Conservation (phyloP, 2,888 invertebrate species). For the Oxytorus armatus region DNA sequence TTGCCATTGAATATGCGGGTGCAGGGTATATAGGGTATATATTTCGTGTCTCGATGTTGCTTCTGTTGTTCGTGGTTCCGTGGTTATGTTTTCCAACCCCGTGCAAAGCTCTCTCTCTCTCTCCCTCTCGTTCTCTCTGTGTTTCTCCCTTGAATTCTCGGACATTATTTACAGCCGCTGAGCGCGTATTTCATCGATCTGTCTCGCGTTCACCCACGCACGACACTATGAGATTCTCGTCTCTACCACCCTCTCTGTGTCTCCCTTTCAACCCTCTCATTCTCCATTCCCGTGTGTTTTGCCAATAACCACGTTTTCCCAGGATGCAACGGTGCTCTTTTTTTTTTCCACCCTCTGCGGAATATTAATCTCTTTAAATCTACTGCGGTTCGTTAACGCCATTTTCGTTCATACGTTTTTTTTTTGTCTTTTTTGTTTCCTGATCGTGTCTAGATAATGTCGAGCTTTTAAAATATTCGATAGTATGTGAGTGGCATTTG, state of each 20-base stretch:
- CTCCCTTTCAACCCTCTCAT: slow-evolving; percentile 10
- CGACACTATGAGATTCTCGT: slow-evolving; percentile 40
- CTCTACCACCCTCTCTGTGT: neutral
- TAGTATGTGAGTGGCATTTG: too few species aligned
- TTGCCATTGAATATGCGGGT: slow-evolving; percentile 31
- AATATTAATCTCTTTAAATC: slow-evolving; percentile 3
- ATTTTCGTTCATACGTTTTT: slow-evolving; percentile 1
- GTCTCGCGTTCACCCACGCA: slow-evolving; percentile 57
- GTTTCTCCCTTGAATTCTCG: slow-evolving; percentile 50
- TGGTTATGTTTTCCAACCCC: slow-evolving; percentile 15
- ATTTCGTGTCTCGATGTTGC: slow-evolving; percentile 22
- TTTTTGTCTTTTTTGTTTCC: neutral
- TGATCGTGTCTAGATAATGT: too few species aligned
- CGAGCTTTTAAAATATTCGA: too few species aligned
- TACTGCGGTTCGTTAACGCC: slow-evolving; percentile 6
- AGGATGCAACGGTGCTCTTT: slow-evolving; percentile 12
- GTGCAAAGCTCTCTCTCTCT: slow-evolving; percentile 9
- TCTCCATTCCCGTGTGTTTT: slow-evolving; percentile 9
- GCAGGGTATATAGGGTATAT: slow-evolving; percentile 1
- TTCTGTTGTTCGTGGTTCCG: slow-evolving; percentile 3
- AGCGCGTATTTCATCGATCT: slow-evolving; percentile 69
- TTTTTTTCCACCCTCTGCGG: neutral
- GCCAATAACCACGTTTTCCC: slow-evolving; percentile 23
- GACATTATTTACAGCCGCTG: slow-evolving; percentile 68
- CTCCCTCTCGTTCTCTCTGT: neutral